A percentile compares a stretch with the other conserved stretches of the same genome.
Evolutionary conservation across 2,888 invertebrate species (phyloP).

Genomic region (Electrophaes corylata): DNA sequence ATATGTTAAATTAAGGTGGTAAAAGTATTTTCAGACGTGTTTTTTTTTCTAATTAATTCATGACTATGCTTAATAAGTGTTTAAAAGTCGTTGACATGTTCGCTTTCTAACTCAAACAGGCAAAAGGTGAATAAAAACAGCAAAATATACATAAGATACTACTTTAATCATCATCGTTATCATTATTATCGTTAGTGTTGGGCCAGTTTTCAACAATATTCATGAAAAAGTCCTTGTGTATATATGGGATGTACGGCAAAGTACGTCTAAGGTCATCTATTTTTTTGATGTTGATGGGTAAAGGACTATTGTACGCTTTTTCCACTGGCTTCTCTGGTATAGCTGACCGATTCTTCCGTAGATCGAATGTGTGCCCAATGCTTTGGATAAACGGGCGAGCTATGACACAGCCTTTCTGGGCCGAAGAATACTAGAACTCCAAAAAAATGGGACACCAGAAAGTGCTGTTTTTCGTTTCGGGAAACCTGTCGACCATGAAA

Average conservation of each 20-base stretch:
- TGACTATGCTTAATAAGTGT: constrained; percentile 1
- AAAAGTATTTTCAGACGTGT: not conserved
- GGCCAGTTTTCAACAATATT: constrained; percentile 18
- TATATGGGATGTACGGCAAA: constrained; percentile 13
- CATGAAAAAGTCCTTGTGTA: constrained; percentile 10
- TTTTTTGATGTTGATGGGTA: constrained; percentile 20
- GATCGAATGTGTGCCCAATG: constrained; percentile 13
- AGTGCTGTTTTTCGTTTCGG: constrained; percentile 3
- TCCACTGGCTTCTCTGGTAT: constrained; percentile 9
- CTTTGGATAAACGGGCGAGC: constrained; percentile 12
- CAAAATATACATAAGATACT: constrained; percentile 3
- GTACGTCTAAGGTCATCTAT: constrained; percentile 19
- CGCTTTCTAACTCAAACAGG: constrained; percentile 12
- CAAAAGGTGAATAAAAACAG: constrained; percentile 9
- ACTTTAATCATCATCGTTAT: constrained; percentile 9
- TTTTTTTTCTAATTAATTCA: not conserved
- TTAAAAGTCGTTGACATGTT: constrained; percentile 18
- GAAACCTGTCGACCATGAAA: constrained; percentile 10
- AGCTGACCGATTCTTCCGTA: constrained; percentile 15
- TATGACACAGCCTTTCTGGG: constrained; percentile 10
- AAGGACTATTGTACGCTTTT: constrained; percentile 12
- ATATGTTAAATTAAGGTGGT: not conserved
- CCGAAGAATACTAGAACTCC: constrained; percentile 11
- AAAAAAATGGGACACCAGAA: constrained; percentile 16
- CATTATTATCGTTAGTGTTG: constrained; percentile 10